Percentiles rank a stretch among this genome's conserved stretches.
These are phyloP conservation scores for Endomychus coccineus DNA, from an alignment of 2,888 invertebrate genomes.

Conservation along the genomic window DNA sequence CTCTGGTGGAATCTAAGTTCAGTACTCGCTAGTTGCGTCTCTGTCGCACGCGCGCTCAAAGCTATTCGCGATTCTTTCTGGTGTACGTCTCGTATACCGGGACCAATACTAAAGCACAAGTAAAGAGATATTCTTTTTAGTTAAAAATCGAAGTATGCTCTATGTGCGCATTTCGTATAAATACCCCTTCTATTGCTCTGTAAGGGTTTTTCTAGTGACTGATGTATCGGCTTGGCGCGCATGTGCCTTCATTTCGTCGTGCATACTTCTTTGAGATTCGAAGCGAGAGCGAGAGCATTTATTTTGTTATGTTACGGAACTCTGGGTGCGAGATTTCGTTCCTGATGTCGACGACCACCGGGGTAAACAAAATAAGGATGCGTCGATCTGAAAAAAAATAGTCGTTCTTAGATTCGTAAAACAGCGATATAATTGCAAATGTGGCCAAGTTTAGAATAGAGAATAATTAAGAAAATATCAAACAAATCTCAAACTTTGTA, in stretches of 20 bases:
- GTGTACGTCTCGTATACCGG: constrained; percentile 22
- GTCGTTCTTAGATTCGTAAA: too few relatives aligned
- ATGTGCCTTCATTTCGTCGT: constrained; percentile 25
- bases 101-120: constrained; percentile 36
- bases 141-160: constrained; percentile 44
- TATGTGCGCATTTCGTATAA: constrained; percentile 33
- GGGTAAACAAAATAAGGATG: too few relatives aligned
- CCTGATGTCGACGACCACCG: too few relatives aligned
- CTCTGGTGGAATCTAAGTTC: constrained; percentile 31
- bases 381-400: too few relatives aligned
- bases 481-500: too few relatives aligned
- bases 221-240: constrained; percentile 33
- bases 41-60: constrained; percentile 39
- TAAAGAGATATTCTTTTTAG: constrained; percentile 44
- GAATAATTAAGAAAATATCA: too few relatives aligned
- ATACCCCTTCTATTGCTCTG: constrained; percentile 35
- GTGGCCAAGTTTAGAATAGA: too few relatives aligned
- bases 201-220: constrained; percentile 37
- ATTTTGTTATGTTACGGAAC: too few relatives aligned
- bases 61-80: constrained; percentile 17
- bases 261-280: neutral
- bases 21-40: constrained; percentile 38
- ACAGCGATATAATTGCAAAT: too few relatives aligned
- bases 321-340: too few relatives aligned
- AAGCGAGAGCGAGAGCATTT: neutral